phyloP scores from a whole-genome alignment of 2,113 vertebrate species.

The Fregata magnificens region DNA sequence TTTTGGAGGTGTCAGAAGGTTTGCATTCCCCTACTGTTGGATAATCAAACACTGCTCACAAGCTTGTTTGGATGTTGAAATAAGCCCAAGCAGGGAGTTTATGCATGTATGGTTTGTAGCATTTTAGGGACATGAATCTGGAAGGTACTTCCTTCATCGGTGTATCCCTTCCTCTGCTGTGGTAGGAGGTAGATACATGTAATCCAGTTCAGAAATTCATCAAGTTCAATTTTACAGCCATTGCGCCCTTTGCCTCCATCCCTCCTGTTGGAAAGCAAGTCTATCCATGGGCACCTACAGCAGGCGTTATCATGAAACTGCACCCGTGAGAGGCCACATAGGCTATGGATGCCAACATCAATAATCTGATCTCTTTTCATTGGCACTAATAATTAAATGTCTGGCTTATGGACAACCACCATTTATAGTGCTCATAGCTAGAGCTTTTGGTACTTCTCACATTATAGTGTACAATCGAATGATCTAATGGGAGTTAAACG shows the following conservation, averaged over 20 bases:
- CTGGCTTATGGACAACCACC: not conserved
- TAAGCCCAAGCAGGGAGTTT: not conserved
- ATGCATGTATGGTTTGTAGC: not conserved
- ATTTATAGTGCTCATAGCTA: not conserved
- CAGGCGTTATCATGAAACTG: not conserved
- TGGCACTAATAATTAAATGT: not conserved
- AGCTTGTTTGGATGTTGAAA: not conserved
- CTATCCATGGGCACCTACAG: not conserved
- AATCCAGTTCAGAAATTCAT: not conserved
- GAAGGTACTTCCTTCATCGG: not conserved
- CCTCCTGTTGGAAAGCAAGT: not conserved
- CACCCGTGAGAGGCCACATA: not conserved
- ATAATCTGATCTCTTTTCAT: not conserved
- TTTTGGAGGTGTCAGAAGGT: conserved; percentile 22
- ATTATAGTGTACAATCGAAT: not conserved
- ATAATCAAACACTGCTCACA: not conserved
- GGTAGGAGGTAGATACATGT: not conserved
- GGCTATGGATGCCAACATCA: not conserved
- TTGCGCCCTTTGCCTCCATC: not conserved
- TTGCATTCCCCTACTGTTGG: conserved; percentile 11
- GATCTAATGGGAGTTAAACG: not conserved
- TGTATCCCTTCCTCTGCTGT: not conserved
- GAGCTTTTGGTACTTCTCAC: not conserved
- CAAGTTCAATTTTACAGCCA: not conserved
- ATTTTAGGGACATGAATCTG: not conserved